Evolutionary conservation across 1,140 invertebrate species (phyloP), one percentile per base, ranked within the genome.

Genomic region (Fopius arisanus): DNA sequence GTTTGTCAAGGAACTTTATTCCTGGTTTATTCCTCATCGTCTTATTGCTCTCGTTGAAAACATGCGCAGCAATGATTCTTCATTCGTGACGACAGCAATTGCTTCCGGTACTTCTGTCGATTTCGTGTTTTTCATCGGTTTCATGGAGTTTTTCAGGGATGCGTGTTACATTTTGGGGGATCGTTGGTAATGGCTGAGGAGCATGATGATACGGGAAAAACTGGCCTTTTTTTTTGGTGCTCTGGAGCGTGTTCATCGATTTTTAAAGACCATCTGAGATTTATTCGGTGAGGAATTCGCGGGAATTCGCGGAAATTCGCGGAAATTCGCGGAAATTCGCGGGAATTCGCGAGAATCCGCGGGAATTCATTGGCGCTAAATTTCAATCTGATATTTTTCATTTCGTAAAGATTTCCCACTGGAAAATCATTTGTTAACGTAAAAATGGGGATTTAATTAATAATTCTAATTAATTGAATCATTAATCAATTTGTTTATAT

Each of bases 41-140:
- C 19, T 26, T 59, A 59, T 59, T 26, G 14, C 54, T 26, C 19
- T 59, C 19, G 19, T 2, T 59, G 19, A 12, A 59, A 23, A 59
- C 19, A 59, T 26, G 23, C 54, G 23, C 54, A 59, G 3, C 54
- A 21, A 26, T 59, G 54, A 59, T 59, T 59, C 19, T 26, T 48
- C 7, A 19, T 48, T 48, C 43, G 43, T 48, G 43, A 48, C 43
- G 43, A 48, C 43, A 48, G 16, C 43, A 48, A 48, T 48, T 48
- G 67, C 37, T 40, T 68, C 40, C 43, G 14, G 43, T 48, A 48
- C 43, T 48, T 48, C 43, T 2, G 40, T 41, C 16, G 16, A 26
- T 68, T 21, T 48, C 67, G 67, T 41, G 67, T 41, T 28, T 68
- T 43, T 28, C 67, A 21, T 21, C 29, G 41, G 37, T 68, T 43